Percentiles rank a stretch among this genome's conserved stretches.
Conservation (phyloP, 2,888 invertebrate species). For the Cordilura impudica region DNA sequence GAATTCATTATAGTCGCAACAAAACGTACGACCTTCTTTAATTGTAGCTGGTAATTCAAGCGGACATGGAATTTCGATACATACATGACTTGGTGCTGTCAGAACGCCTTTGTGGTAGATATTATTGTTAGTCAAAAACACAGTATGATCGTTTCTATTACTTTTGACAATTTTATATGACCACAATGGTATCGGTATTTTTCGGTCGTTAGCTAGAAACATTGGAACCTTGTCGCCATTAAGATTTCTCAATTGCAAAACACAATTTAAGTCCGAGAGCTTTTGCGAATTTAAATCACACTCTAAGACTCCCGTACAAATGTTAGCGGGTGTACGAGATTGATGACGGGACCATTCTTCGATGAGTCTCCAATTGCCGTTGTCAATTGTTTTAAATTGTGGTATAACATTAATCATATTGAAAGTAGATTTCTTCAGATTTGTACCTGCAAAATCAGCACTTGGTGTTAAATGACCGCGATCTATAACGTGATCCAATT, state of each 20-base stretch:
- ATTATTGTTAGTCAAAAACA: slow-evolving; percentile 50
- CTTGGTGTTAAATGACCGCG: slow-evolving; percentile 78
- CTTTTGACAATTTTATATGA: slow-evolving; percentile 42
- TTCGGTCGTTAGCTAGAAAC: slow-evolving; percentile 29
- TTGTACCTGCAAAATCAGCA: slow-evolving; percentile 77
- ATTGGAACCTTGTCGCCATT: slow-evolving; percentile 12
- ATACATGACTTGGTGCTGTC: neutral
- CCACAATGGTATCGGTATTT: slow-evolving; percentile 52
- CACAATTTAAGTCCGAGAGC: slow-evolving; percentile 1
- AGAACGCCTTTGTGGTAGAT: slow-evolving; percentile 10
- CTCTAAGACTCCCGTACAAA: slow-evolving; percentile 45
- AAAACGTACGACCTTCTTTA: slow-evolving; percentile 17
- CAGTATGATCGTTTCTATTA: neutral
- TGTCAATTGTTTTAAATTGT: slow-evolving; percentile 80
- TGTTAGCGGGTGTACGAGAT: slow-evolving; percentile 64
- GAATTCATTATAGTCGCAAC: slow-evolving; percentile 31
- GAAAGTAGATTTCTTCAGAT: slow-evolving; percentile 78
- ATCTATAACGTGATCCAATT: slow-evolving; percentile 65
- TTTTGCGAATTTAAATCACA: slow-evolving; percentile 19
- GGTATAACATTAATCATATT: slow-evolving; percentile 79
- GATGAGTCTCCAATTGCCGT: slow-evolving; percentile 79
- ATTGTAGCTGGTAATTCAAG: neutral
- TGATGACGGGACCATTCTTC: slow-evolving; percentile 77
- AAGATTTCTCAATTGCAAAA: slow-evolving; percentile 10
- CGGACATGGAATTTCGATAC: neutral